These are phyloP conservation scores for Cirrhinus mrigala DNA, from an alignment of 2,797 vertebrate genomes.

Conservation along the genomic window DNA sequence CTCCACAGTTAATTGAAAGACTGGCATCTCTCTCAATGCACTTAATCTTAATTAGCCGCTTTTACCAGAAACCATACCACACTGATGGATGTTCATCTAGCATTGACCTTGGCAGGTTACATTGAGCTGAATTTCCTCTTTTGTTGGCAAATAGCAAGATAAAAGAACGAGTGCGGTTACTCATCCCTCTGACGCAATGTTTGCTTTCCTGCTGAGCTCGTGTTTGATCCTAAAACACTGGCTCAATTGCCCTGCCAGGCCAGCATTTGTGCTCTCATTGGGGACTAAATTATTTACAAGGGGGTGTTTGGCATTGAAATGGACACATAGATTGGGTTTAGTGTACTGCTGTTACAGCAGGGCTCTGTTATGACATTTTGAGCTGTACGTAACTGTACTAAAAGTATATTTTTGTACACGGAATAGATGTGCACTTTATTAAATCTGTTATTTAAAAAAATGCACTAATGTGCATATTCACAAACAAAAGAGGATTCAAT, in stretches of 20 bases:
- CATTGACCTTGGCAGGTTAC: conserved; percentile 24
- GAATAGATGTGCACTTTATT: not conserved
- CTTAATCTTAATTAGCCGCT: conserved; percentile 34
- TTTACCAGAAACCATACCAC: conserved; percentile 20
- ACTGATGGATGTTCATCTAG: not conserved
- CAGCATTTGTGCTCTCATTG: not conserved
- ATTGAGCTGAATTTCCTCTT: not conserved
- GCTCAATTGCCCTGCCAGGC: not conserved
- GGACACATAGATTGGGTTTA: not conserved
- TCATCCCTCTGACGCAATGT: conserved; percentile 11
- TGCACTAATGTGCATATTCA: not conserved
- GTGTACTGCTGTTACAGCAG: not conserved
- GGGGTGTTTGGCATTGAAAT: not conserved
- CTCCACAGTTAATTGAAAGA: conserved; percentile 35
- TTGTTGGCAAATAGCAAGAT: conserved; percentile 29
- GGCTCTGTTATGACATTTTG: not conserved
- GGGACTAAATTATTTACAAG: not conserved
- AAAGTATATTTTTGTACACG: not conserved
- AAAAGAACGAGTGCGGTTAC: not conserved
- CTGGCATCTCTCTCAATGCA: conserved; percentile 5
- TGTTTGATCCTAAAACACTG: conserved; percentile 5
- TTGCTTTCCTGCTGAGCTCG: not conserved
- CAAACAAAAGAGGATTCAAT: not conserved
- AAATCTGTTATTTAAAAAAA: not conserved
- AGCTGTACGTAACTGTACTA: not conserved